Base-by-base conservation (phyloP, 1,140 invertebrate genomes). In the Hermatobates lingyangjiaoensis region DNA sequence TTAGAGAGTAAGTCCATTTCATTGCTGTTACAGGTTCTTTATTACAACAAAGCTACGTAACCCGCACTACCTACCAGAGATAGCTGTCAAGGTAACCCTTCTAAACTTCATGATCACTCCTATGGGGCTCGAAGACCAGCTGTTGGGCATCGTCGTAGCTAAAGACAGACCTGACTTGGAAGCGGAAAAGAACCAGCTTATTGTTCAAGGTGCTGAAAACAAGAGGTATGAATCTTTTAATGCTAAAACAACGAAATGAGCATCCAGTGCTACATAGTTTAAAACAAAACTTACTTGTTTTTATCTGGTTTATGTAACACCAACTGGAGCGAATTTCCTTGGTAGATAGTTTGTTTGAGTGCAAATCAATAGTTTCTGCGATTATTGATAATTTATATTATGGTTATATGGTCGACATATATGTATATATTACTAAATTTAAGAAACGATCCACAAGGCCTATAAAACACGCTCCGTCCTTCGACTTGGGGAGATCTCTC, bases 11-110 rank as follows among this genome's bases (percentile, higher is more conserved):
- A 7, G 7, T 34, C 15, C 28, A 7, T 7, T 34, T 34, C 28
- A 34, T 34, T 34, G 15, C 7, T 34, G 15, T 7, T 95, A 93
- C 61, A 86, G 85, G 61, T 75, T 97, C 54, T 95, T 93, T 62
- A 87, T 96, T 44, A 93, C 89, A n/a, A 94, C 91, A 0, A 94
- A 92, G 64, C 63, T 94, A 21, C 71, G 86, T 26, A 94, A 94
- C 70, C 91, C 91, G 0, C 90, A 94, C 66, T 94, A 92, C 62
- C 62, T 92, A 51, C 89, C 90, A 0, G 91, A 95, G 68, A 77
- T 89, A 14, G 78, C 87, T 0, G 87, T 92, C 0, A 91, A 91
- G 66, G 89, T 94, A 1, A 91, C 87, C 0, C 60, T 95, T n/a
- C 67, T 96, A 2, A 95, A 95, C 67, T 95, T 95, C 60, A 83